These are phyloP conservation scores for Sussaba pulchella DNA, from an alignment of 2,888 invertebrate species.

Conservation along the genomic window DNA sequence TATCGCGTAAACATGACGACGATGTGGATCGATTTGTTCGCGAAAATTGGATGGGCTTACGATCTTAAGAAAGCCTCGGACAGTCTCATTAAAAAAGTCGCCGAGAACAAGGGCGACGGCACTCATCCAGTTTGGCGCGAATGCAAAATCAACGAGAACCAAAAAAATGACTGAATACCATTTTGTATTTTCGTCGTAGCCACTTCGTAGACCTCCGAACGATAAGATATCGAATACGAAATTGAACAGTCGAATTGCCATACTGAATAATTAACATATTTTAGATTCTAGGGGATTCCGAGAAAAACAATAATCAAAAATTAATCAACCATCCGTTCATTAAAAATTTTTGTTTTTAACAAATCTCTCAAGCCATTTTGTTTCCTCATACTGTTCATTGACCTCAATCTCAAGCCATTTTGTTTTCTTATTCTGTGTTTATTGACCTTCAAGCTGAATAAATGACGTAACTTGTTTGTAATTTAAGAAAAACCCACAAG, in stretches of 20 bases:
- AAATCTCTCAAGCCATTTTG: too few relatives aligned
- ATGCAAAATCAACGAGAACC: neutral
- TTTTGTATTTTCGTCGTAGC: conserved; percentile 13
- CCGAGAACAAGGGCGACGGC: conserved; percentile 86
- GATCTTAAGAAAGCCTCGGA: conserved; percentile 89
- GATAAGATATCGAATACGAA: neutral
- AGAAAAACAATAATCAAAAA: neutral
- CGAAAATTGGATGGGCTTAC: conserved; percentile 90
- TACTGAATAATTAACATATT: too few relatives aligned
- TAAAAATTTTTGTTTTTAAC: too few relatives aligned
- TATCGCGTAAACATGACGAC: conserved; percentile 88
- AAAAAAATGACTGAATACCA: conserved; percentile 5
- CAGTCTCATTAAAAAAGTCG: conserved; percentile 85
- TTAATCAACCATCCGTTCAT: too few relatives aligned
- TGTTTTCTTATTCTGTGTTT: too few relatives aligned
- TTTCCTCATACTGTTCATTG: too few relatives aligned
- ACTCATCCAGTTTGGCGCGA: conserved; percentile 67
- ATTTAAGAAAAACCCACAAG: too few relatives aligned
- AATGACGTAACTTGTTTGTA: too few relatives aligned
- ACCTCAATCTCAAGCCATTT: too few relatives aligned
- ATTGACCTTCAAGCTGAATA: too few relatives aligned
- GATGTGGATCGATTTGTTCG: conserved; percentile 88
- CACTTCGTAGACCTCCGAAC: conserved; percentile 21
- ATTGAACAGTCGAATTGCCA: neutral
- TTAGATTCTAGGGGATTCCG: conserved; percentile 5